Percentiles rank a stretch among this genome's conserved stretches.
Conservation (phyloP, 2,113 vertebrate genomes). For the Camelus dromedarius region DNA sequence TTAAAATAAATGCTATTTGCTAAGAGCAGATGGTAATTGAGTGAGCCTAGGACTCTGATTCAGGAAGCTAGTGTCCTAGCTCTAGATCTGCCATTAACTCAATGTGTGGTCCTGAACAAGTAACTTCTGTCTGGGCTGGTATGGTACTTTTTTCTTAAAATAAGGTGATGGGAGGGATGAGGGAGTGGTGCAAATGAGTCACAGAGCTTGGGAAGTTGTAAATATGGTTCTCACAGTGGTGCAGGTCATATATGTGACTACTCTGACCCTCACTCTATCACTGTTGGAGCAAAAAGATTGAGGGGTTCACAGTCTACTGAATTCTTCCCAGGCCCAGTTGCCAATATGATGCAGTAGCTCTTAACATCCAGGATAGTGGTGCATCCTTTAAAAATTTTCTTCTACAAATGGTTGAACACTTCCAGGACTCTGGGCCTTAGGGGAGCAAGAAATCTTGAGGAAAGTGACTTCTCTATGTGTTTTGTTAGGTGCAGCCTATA, state of each 20-base stretch:
- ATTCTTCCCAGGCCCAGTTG: neutral
- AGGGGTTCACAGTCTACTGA: neutral
- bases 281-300: neutral
- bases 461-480: neutral
- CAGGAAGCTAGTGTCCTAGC: neutral
- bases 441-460: neutral
- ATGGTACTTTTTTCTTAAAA: neutral
- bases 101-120: neutral
- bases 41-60: neutral
- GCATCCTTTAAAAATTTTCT: neutral
- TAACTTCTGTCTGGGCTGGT: neutral
- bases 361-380: neutral
- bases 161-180: neutral
- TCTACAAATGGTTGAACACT: neutral
- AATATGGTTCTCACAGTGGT: neutral
- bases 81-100: neutral
- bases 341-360: neutral
- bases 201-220: neutral
- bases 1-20: neutral
- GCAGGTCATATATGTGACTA: neutral
- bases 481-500: constrained; percentile 30
- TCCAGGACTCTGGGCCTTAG: neutral
- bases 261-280: neutral
- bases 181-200: neutral
- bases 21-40: neutral